These are phyloP conservation scores for Patiria miniata DNA, from an alignment of 35 echinoderm and acorn worm species.

Conservation along the genomic window DNA sequence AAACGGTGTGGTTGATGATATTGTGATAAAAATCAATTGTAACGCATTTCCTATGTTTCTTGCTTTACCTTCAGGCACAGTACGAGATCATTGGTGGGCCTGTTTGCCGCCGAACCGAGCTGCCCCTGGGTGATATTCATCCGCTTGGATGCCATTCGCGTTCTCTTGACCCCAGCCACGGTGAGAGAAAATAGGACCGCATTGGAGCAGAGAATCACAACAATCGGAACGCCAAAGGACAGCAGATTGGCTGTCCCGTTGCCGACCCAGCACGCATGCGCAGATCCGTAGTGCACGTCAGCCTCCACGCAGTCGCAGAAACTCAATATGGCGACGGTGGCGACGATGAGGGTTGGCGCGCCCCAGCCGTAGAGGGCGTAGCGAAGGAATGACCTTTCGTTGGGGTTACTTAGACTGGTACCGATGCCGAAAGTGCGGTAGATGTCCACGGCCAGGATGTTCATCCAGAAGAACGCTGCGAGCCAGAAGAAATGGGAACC, in stretches of 20 bases:
- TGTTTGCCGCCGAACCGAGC: neutral
- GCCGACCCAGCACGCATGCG: conserved; percentile 47
- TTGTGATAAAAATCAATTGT: too few species aligned
- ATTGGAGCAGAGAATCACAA: conserved; percentile 43
- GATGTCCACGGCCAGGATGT: conserved; percentile 51
- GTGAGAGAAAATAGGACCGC: conserved; percentile 43
- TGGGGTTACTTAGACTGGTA: conserved; percentile 5
- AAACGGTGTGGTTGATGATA: too few species aligned
- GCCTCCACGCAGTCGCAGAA: conserved; percentile 26
- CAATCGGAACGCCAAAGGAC: conserved; percentile 55
- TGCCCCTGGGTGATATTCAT: conserved; percentile 16
- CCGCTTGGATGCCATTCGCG: conserved; percentile 7
- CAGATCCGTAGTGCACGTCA: conserved; percentile 37
- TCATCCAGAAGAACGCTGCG: conserved; percentile 68
- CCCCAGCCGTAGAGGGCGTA: conserved; percentile 62
- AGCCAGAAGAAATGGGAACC: conserved; percentile 56
- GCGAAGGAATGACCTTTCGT: neutral
- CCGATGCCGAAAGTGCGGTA: conserved; percentile 45
- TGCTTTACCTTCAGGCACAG: conserved; percentile 43
- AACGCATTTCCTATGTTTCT: too few species aligned
- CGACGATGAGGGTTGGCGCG: conserved; percentile 43
- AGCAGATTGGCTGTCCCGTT: conserved; percentile 29
- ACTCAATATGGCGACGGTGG: conserved; percentile 14
- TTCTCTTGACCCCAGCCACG: conserved; percentile 30
- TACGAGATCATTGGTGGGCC: neutral